These are phyloP conservation scores for Gymnoscopelus microlampas DNA, from an alignment of 2,797 vertebrate species.

Conservation along the genomic window DNA sequence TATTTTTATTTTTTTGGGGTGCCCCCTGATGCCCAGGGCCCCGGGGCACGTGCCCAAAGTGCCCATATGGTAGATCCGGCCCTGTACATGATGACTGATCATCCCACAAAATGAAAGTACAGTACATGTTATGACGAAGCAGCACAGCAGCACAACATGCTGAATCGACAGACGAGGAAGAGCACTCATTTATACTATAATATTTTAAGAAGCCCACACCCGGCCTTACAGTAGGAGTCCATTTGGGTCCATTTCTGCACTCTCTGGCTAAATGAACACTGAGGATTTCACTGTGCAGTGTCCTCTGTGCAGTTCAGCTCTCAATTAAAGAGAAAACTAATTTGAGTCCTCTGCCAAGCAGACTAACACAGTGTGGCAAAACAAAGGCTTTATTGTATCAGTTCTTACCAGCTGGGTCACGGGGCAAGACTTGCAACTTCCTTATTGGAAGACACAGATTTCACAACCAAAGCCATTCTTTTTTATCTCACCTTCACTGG, in stretches of 20 bases:
- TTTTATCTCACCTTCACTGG: slow-evolving; percentile 29
- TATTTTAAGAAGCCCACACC: slow-evolving; percentile 26
- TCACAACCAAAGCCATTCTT: slow-evolving; percentile 43
- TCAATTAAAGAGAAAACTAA: slow-evolving; percentile 56
- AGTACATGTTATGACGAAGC: not conserved
- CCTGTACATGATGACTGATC: slow-evolving; percentile 16
- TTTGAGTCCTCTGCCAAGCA: slow-evolving; percentile 52
- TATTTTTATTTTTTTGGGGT: too few species aligned
- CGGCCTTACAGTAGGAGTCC: too few species aligned
- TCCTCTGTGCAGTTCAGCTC: slow-evolving; percentile 36
- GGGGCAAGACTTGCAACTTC: slow-evolving; percentile 59
- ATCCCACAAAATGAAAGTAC: slow-evolving; percentile 18
- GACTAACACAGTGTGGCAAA: slow-evolving; percentile 47
- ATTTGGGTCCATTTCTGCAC: too few species aligned
- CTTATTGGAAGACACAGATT: slow-evolving; percentile 49
- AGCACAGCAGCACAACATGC: not conserved
- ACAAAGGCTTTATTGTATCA: slow-evolving; percentile 76
- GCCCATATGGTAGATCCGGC: too few species aligned
- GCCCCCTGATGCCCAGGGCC: too few species aligned
- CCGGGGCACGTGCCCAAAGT: too few species aligned
- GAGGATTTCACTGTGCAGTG: slow-evolving; percentile 1
- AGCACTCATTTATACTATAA: slow-evolving; percentile 14
- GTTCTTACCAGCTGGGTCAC: slow-evolving; percentile 61
- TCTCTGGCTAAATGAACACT: too few species aligned
- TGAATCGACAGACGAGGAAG: slow-evolving; percentile 9